Conservation (phyloP, 2,888 invertebrate genomes). For the Acanthopleura granulata region DNA sequence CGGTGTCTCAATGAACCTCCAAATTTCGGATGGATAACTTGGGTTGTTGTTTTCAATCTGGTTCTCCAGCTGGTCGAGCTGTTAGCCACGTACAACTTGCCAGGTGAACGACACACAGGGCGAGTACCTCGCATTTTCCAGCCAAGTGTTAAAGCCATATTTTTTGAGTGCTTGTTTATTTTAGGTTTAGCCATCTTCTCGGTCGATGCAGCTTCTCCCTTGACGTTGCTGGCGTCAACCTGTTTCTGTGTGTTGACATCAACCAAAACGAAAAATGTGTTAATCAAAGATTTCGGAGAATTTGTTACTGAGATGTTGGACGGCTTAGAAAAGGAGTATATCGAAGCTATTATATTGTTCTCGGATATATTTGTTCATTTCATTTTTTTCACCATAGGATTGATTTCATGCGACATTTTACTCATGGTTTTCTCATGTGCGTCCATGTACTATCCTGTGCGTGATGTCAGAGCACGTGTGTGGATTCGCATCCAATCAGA, state of each 20-base stretch:
- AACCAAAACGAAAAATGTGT: neutral
- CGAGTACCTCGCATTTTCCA: neutral
- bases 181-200: neutral
- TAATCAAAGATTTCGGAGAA: neutral
- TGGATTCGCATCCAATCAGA: conserved; percentile 6
- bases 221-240: neutral
- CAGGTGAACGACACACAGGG: neutral
- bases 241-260: neutral
- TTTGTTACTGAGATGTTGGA: neutral
- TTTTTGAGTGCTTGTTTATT: neutral
- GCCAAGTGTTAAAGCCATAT: neutral
- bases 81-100: neutral
- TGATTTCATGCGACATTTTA: neutral
- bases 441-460: neutral
- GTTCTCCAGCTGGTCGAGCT: neutral
- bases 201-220: neutral
- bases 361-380: neutral
- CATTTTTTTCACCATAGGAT: neutral
- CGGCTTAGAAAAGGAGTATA: conserved; percentile 7
- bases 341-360: neutral
- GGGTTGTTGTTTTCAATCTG: neutral
- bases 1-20: neutral
- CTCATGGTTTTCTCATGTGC: neutral
- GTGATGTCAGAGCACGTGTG: neutral
- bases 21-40: neutral